phyloP scores from a whole-genome alignment of 2,888 invertebrate species.

The Luperina testacea region DNA sequence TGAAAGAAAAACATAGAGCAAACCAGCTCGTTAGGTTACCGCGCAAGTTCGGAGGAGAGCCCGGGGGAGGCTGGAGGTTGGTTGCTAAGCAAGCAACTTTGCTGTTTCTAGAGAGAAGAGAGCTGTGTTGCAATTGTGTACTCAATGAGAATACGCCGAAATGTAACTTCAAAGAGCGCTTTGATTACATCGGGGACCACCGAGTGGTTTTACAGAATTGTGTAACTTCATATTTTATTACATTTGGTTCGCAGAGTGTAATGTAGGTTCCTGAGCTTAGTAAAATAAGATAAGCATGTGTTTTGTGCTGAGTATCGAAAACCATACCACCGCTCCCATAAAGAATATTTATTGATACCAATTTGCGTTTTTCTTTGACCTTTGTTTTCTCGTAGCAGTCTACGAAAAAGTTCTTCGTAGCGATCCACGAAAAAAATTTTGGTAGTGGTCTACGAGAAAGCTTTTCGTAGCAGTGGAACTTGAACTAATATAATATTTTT shows the following conservation, averaged over 20 bases:
- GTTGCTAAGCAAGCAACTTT: slow-evolving; percentile 48
- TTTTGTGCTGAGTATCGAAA: neutral
- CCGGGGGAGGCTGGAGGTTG: slow-evolving; percentile 37
- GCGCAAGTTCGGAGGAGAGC: slow-evolving; percentile 32
- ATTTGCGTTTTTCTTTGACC: neutral
- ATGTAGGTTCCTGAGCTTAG: neutral
- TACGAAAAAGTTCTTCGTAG: neutral
- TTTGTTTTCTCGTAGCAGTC: neutral
- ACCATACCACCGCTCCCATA: neutral
- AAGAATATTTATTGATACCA: neutral
- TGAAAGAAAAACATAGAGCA: slow-evolving; percentile 51
- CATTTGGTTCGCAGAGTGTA: slow-evolving; percentile 22
- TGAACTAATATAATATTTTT: neutral
- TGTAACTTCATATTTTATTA: slow-evolving; percentile 45
- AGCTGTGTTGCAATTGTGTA: slow-evolving; percentile 44
- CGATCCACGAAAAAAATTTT: neutral
- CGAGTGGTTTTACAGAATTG: slow-evolving; percentile 30
- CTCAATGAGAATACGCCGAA: slow-evolving; percentile 43
- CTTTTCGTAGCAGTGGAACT: neutral
- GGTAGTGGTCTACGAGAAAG: neutral
- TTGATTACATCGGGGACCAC: slow-evolving; percentile 44
- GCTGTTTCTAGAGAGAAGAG: slow-evolving; percentile 22
- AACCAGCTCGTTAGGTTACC: slow-evolving; percentile 44
- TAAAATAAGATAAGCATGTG: slow-evolving; percentile 1
- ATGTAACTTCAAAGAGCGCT: slow-evolving; percentile 36